Conservation (phyloP, 35 echinoderm and acorn worm genomes). For the Ophioderma brevispina region DNA sequence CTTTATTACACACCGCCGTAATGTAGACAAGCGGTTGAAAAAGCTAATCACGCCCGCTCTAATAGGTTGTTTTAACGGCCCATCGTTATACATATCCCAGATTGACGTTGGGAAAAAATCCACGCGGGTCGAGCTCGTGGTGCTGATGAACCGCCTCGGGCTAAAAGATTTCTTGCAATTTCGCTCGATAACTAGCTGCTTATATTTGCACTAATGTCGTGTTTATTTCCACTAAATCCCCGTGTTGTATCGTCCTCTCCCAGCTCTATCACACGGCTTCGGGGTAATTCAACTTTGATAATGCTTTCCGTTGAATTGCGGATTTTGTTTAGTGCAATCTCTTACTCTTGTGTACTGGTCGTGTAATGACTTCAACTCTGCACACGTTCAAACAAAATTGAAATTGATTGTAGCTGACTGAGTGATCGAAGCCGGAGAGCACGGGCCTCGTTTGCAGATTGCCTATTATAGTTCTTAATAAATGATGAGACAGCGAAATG, state of each 20-base stretch:
- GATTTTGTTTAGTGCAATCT: neutral
- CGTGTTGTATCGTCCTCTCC: neutral
- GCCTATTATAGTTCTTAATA: slow-evolving; percentile 1
- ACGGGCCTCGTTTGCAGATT: neutral
- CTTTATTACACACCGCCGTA: too few relatives aligned
- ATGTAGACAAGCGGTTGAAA: neutral
- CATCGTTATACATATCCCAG: neutral
- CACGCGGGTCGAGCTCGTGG: neutral
- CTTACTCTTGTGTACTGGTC: neutral
- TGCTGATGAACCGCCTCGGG: neutral
- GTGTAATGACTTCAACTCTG: neutral
- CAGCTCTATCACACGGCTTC: neutral
- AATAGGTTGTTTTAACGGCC: neutral
- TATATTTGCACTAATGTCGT: neutral
- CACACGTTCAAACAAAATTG: neutral
- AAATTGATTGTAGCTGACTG: neutral
- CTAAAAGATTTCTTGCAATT: neutral
- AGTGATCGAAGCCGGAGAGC: neutral
- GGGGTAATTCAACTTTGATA: slow-evolving; percentile 3
- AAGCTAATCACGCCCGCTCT: neutral
- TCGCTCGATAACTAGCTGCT: neutral
- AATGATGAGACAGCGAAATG: slow-evolving; percentile 13
- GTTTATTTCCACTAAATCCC: neutral
- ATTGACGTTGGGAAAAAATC: neutral
- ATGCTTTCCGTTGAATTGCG: neutral